Conservation (phyloP, 2,797 vertebrate species). For the Enteromius afrohamiltoni region DNA sequence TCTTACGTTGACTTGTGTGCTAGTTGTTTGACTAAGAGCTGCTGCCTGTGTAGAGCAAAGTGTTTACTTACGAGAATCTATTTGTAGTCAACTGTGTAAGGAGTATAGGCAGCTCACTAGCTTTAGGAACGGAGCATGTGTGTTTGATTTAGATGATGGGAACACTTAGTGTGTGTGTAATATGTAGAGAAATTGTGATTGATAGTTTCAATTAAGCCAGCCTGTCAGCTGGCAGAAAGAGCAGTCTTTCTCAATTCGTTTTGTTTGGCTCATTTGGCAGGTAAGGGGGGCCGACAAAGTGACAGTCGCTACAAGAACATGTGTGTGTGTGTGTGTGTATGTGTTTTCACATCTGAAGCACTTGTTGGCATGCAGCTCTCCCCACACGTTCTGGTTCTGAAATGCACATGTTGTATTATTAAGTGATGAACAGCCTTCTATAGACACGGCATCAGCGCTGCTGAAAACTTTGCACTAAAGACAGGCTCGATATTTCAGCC, state of each 20-base stretch:
- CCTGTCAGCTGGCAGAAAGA: constrained; percentile 60
- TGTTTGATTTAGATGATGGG: constrained; percentile 46
- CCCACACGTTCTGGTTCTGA: constrained; percentile 1
- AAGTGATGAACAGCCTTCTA: constrained; percentile 46
- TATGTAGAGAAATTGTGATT: constrained; percentile 55
- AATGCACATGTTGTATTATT: constrained; percentile 52
- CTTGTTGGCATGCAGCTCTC: constrained; percentile 26
- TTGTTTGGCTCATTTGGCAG: constrained; percentile 59
- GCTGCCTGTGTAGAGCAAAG: not conserved
- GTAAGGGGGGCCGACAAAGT: constrained; percentile 14
- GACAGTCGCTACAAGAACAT: not conserved
- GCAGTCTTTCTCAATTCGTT: constrained; percentile 61
- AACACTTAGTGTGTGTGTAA: constrained; percentile 48
- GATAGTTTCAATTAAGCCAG: constrained; percentile 63
- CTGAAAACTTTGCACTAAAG: constrained; percentile 58
- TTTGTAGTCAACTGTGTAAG: not conserved
- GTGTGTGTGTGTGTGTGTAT: constrained; percentile 44
- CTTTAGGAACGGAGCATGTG: not conserved
- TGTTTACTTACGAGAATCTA: not conserved
- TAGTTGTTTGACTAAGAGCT: not conserved
- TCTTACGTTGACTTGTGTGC: not conserved
- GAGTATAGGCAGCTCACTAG: not conserved
- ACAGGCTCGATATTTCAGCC: constrained; percentile 64
- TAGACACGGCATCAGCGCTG: constrained; percentile 38
- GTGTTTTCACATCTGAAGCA: constrained; percentile 37